These are phyloP conservation scores for Stenotaenia linearis DNA, from an alignment of 2,888 invertebrate species.

Conservation along the genomic window DNA sequence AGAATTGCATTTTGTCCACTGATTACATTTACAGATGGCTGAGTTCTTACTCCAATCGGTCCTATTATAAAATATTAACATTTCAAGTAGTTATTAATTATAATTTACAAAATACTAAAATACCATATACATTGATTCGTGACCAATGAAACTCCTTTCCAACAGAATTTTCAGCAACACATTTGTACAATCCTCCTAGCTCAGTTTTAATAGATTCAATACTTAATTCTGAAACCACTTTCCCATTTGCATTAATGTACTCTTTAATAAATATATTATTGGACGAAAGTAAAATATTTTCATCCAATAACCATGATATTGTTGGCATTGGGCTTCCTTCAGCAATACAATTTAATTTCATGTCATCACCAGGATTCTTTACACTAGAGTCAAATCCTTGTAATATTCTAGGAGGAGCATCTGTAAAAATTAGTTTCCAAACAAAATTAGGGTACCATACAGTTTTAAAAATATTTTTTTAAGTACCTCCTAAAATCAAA, in stretches of 20 bases:
- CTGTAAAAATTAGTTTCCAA: background rate
- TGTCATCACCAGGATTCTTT: background rate
- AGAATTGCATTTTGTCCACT: background rate
- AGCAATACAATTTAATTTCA: background rate
- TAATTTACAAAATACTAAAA: background rate
- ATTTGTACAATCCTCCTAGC: background rate
- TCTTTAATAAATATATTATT: background rate
- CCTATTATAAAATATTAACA: background rate
- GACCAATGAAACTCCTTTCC: background rate
- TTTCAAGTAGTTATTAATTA: background rate
- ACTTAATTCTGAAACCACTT: background rate
- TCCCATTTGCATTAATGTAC: background rate
- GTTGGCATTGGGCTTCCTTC: background rate
- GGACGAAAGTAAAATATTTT: background rate
- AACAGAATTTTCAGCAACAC: background rate
- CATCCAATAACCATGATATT: background rate
- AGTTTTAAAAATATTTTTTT: background rate
- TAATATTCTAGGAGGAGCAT: background rate
- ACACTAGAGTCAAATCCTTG: background rate
- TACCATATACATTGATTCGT: constrained; percentile 14
- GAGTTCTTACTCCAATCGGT: background rate
- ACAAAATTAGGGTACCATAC: background rate
- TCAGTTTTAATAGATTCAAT: background rate
- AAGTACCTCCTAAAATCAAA: background rate
- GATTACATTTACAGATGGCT: background rate